Conservation (phyloP, 2,888 invertebrate genomes). For the Phrixothrix hirtus region DNA sequence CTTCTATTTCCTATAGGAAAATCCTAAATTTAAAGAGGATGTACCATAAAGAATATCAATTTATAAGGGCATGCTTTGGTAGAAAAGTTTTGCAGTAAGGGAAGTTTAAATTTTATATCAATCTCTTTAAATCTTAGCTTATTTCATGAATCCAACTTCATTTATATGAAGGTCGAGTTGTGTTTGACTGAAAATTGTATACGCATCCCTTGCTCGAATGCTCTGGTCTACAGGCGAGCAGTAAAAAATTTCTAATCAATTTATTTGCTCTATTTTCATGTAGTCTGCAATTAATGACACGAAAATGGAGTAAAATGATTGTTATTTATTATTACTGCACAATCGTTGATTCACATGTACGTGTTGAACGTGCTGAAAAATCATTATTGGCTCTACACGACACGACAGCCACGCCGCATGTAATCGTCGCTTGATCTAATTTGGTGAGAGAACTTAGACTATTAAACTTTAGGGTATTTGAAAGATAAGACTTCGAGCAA, state of each 20-base stretch:
- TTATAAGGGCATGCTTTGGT: no score
- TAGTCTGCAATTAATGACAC: no score
- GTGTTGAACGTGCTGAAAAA: constrained; percentile 28
- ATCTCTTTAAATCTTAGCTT: no score
- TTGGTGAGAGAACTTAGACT: constrained; percentile 33
- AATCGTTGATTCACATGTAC: constrained; percentile 19
- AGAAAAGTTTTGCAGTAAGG: not conserved
- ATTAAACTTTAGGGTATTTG: constrained; percentile 32
- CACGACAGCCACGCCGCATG: constrained; percentile 18
- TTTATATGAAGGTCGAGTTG: no score
- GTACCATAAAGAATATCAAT: not conserved
- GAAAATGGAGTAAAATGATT: no score
- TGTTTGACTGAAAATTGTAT: no score
- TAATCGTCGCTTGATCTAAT: constrained; percentile 34
- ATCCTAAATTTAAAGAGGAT: not conserved
- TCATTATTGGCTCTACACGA: constrained; percentile 21
- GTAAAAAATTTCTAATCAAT: no score
- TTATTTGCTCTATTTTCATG: no score
- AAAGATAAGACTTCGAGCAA: constrained; percentile 28
- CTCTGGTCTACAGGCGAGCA: no score
- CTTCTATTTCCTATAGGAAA: not conserved
- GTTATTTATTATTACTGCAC: constrained; percentile 1
- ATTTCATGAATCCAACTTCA: no score
- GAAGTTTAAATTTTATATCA: not conserved
- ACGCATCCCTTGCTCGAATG: no score